These are phyloP conservation scores for Plemyria rubiginata DNA, from an alignment of 2,888 invertebrate genomes.

Conservation along the genomic window DNA sequence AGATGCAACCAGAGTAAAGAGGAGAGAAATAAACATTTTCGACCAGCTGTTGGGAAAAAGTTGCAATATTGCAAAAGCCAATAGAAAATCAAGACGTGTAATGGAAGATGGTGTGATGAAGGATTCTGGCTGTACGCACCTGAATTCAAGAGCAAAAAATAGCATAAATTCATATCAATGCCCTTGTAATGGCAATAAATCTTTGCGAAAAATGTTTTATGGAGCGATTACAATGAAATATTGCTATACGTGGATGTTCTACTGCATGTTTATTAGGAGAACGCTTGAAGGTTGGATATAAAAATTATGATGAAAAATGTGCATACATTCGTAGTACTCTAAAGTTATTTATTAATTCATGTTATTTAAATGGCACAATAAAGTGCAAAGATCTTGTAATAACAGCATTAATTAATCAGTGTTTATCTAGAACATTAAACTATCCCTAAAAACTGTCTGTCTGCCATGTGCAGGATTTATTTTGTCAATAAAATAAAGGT, in stretches of 20 bases:
- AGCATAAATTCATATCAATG: slow-evolving; percentile 32
- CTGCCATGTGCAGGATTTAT: not conserved
- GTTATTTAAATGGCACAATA: slow-evolving; percentile 1
- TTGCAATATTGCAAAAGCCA: slow-evolving; percentile 7
- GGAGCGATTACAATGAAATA: slow-evolving; percentile 29
- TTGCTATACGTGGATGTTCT: slow-evolving; percentile 25
- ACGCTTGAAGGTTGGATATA: slow-evolving; percentile 19
- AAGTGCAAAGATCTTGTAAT: slow-evolving; percentile 8
- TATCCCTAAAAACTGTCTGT: not conserved
- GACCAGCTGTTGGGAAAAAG: slow-evolving; percentile 7
- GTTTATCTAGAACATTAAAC: not conserved
- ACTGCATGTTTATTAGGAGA: slow-evolving; percentile 21
- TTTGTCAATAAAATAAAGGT: slow-evolving; percentile 7
- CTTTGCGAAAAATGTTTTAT: slow-evolving; percentile 24
- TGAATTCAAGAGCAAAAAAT: slow-evolving; percentile 26
- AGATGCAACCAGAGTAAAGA: slow-evolving; percentile 47
- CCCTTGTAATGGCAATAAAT: slow-evolving; percentile 40
- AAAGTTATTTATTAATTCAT: slow-evolving; percentile 5
- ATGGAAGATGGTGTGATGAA: slow-evolving; percentile 1
- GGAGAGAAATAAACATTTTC: slow-evolving; percentile 37
- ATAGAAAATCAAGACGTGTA: slow-evolving; percentile 13
- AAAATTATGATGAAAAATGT: slow-evolving; percentile 12
- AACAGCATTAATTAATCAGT: slow-evolving; percentile 4
- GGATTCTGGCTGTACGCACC: slow-evolving; percentile 1
- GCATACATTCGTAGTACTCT: slow-evolving; percentile 2